phyloP scores from a whole-genome alignment of 2,888 invertebrate species.

The Apamea epomidion region DNA sequence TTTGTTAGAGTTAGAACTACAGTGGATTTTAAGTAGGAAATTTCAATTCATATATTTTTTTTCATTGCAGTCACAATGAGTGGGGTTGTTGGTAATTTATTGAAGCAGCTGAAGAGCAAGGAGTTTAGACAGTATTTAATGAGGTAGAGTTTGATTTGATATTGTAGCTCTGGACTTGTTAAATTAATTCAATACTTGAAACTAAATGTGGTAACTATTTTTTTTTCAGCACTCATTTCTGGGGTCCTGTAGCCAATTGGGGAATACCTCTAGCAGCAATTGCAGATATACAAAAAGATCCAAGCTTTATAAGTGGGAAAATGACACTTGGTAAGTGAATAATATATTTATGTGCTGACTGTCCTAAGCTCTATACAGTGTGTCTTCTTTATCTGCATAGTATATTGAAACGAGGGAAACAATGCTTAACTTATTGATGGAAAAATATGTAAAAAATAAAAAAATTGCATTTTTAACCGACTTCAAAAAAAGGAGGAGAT shows the following conservation, averaged over 20 bases:
- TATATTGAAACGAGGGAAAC: not conserved
- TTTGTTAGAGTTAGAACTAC: not conserved
- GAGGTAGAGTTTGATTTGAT: conserved; percentile 90
- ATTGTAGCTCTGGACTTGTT: not conserved
- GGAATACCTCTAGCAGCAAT: conserved; percentile 99
- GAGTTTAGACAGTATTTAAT: conserved; percentile 96
- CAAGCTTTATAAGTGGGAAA: conserved; percentile 98
- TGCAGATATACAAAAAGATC: conserved; percentile 96
- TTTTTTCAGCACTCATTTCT: conserved; percentile 96
- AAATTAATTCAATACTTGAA: not conserved
- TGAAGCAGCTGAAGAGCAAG: conserved; percentile 93
- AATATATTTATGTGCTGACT: not conserved
- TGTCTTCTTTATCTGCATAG: not conserved
- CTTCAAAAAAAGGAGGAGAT: too few species aligned
- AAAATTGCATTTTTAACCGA: too few species aligned
- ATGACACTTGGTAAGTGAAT: conserved; percentile 96
- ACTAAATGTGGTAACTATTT: not conserved
- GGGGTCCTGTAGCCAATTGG: conserved; percentile 99
- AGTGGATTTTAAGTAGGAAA: not conserved
- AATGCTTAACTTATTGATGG: not conserved
- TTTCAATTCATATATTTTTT: conserved; percentile 2
- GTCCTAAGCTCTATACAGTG: not conserved
- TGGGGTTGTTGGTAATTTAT: conserved; percentile 81
- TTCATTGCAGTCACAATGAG: conserved; percentile 79
- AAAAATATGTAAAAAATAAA: not conserved